Percentiles rank a stretch among this genome's conserved stretches.
These are phyloP conservation scores for Platycheirus rosarum DNA, from an alignment of 2,888 invertebrate species.

Conservation along the genomic window DNA sequence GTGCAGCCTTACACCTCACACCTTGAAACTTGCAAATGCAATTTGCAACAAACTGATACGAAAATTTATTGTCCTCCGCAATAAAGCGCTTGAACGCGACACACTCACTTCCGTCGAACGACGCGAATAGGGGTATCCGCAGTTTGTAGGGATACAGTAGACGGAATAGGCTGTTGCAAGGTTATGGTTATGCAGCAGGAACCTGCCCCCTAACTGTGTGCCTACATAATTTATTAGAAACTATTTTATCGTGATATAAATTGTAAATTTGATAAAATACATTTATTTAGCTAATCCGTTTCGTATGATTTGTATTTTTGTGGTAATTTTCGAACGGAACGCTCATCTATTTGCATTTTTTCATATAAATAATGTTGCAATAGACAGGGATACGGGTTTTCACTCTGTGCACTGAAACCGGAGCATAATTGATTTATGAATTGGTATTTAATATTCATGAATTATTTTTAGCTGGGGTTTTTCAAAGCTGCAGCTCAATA, in stretches of 20 bases:
- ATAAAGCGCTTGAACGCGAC: constrained; percentile 41
- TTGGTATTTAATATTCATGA: constrained; percentile 42
- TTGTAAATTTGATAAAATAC: constrained; percentile 71
- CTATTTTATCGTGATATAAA: constrained; percentile 71
- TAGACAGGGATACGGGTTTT: background rate
- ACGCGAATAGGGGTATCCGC: background rate
- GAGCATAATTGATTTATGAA: constrained; percentile 51
- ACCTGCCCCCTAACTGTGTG: constrained; percentile 29
- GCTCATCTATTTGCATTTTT: constrained; percentile 9
- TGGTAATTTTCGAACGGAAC: constrained; percentile 26
- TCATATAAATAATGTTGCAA: constrained; percentile 12
- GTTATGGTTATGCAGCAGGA: background rate
- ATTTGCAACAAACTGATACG: constrained; percentile 67
- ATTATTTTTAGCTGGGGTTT: constrained; percentile 16
- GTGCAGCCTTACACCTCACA: constrained; percentile 6
- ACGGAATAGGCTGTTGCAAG: background rate
- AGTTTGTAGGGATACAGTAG: background rate
- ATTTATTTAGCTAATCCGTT: constrained; percentile 62
- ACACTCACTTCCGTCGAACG: constrained; percentile 44
- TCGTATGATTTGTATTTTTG: constrained; percentile 58
- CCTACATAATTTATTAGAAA: constrained; percentile 58
- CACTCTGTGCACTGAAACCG: background rate
- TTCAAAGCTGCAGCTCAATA: constrained; percentile 12
- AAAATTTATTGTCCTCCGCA: constrained; percentile 56
- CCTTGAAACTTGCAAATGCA: constrained; percentile 37